phyloP scores from a whole-genome alignment of 2,888 invertebrate species.

The Molanna angustata region DNA sequence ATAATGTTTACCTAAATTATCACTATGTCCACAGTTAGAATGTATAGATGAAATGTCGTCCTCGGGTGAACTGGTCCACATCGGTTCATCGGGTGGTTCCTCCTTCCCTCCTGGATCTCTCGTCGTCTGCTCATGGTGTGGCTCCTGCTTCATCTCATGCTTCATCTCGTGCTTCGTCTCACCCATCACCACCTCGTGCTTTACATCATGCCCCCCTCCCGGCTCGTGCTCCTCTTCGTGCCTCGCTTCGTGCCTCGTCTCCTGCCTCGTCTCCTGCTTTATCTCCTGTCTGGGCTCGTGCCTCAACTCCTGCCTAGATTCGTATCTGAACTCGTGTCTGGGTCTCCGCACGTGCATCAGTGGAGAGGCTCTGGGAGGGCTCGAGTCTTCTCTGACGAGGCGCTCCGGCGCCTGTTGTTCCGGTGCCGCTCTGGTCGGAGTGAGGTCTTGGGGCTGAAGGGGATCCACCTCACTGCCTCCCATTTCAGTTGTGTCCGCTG shows the following conservation, averaged over 20 bases:
- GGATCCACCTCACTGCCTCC: conserved; percentile 32
- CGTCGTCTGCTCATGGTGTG: conserved; percentile 41
- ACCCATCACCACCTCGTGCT: conserved; percentile 20
- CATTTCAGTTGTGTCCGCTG: conserved; percentile 47
- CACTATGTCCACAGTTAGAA: conserved; percentile 55
- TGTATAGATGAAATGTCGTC: conserved; percentile 57
- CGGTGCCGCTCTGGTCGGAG: conserved; percentile 40
- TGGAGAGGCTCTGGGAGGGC: conserved; percentile 50
- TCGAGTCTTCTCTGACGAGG: conserved; percentile 41
- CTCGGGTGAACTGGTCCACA: conserved; percentile 57
- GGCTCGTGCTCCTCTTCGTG: conserved; percentile 26
- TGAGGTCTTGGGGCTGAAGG: conserved; percentile 45
- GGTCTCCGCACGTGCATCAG: conserved; percentile 51
- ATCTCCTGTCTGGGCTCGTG: conserved; percentile 27
- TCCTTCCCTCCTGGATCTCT: conserved; percentile 56
- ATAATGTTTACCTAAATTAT: conserved; percentile 48
- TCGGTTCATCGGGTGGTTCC: conserved; percentile 53
- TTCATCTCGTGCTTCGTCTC: conserved; percentile 26
- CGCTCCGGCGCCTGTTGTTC: conserved; percentile 41
- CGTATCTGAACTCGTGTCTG: conserved; percentile 27
- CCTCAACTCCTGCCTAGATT: conserved; percentile 26
- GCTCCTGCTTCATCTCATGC: conserved; percentile 38
- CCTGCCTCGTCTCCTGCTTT: conserved; percentile 26
- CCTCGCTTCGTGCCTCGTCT: conserved; percentile 30
- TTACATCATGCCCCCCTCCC: conserved; percentile 21